Conservation (phyloP, 1,140 invertebrate genomes). For the Agraylea sexmaculata region DNA sequence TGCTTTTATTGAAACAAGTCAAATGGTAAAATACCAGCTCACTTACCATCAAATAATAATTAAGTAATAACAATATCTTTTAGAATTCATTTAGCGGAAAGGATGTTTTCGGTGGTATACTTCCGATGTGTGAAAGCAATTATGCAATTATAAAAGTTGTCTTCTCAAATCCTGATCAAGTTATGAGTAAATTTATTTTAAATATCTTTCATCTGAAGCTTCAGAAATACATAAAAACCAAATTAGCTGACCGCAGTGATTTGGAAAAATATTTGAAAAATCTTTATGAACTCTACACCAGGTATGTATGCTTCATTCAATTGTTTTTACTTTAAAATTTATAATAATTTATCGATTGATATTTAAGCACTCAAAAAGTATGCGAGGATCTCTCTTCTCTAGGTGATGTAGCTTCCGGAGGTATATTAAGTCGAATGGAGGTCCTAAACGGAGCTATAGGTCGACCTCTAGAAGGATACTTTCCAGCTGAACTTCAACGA, state of each 20-base stretch:
- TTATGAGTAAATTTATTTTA: conserved; percentile 95
- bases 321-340: conserved; percentile 9
- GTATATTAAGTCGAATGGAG: conserved; percentile 30
- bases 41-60: background rate
- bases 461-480: conserved; percentile 31
- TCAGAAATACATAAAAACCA: conserved; percentile 72
- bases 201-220: conserved; percentile 93
- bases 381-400: conserved; percentile 32
- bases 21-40: conserved; percentile 51
- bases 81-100: conserved; percentile 51
- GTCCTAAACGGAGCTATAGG: conserved; percentile 34
- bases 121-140: conserved; percentile 83
- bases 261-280: conserved; percentile 80
- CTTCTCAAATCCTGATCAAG: conserved; percentile 92
- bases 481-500: conserved; percentile 27
- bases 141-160: conserved; percentile 83
- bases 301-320: conserved; percentile 36
- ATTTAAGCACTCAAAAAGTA: conserved; percentile 29
- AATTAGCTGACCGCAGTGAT: conserved; percentile 67
- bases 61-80: conserved; percentile 5
- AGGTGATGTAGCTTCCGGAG: conserved; percentile 27
- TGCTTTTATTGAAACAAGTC: conserved; percentile 94
- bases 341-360: background rate
- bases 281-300: conserved; percentile 80
- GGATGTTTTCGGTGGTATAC: conserved; percentile 84